These are phyloP conservation scores for Actinernus sp. DNA, from an alignment of 92 coral and sea anemone genomes.

Conservation along the genomic window DNA sequence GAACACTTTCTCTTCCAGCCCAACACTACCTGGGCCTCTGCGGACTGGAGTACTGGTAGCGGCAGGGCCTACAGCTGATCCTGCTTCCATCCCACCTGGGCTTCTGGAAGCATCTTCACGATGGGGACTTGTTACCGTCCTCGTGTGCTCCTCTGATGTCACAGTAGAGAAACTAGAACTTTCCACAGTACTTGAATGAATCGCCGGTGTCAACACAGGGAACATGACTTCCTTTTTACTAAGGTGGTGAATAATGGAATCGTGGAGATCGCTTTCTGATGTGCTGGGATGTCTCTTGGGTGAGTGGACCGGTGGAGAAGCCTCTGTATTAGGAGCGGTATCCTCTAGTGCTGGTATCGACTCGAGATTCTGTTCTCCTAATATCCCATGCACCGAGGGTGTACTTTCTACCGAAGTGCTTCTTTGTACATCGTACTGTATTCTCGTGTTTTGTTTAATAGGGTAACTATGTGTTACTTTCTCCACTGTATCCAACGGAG, in stretches of 20 bases:
- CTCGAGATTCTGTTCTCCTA: not conserved
- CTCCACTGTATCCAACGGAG: not conserved
- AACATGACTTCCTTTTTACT: too few species aligned
- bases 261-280: not conserved
- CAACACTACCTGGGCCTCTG: not conserved
- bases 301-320: not conserved
- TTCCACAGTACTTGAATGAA: not conserved
- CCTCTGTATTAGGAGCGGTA: not conserved
- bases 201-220: not conserved
- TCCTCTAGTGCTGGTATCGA: not conserved
- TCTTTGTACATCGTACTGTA: not conserved
- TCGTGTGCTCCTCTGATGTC: not conserved
- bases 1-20: slow-evolving; percentile 6
- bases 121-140: not conserved
- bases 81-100: not conserved
- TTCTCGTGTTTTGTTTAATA: not conserved
- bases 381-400: not conserved
- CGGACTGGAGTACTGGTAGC: not conserved
- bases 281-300: not conserved
- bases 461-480: not conserved
- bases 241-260: too few species aligned
- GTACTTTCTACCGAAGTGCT: not conserved
- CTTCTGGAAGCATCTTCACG: too few species aligned
- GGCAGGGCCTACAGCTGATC: not conserved
- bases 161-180: too few species aligned